A percentile compares a stretch with the other conserved stretches of the same genome.
phyloP scores from a whole-genome alignment of 2,888 invertebrate genomes.

The Cheilosia impressa region DNA sequence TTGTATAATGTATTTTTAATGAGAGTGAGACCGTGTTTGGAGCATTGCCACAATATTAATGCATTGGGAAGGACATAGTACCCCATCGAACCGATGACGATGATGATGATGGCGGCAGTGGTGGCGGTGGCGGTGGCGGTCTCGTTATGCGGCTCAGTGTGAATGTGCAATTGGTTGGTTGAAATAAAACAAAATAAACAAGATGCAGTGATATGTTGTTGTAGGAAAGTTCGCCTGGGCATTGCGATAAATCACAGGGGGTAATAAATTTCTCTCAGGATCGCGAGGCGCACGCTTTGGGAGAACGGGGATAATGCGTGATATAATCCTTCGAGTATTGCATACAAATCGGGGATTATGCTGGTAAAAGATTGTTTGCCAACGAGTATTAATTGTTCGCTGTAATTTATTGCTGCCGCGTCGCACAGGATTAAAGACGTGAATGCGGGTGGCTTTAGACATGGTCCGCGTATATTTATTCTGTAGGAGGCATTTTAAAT shows the following conservation, averaged over 20 bases:
- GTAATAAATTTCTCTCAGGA: constrained; percentile 68
- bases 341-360: constrained; percentile 69
- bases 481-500: background rate
- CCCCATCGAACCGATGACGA: constrained; percentile 44
- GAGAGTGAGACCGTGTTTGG: constrained; percentile 50
- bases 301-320: constrained; percentile 43
- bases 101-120: constrained; percentile 50
- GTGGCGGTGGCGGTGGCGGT: constrained; percentile 49
- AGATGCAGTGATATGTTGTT: constrained; percentile 64
- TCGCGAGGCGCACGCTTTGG: constrained; percentile 14
- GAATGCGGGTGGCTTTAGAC: constrained; percentile 3
- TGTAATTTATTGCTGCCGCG: constrained; percentile 62
- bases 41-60: constrained; percentile 50
- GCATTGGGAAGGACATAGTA: constrained; percentile 57
- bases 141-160: constrained; percentile 60
- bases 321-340: constrained; percentile 67
- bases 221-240: constrained; percentile 22
- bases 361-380: constrained; percentile 63
- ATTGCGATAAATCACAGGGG: constrained; percentile 65
- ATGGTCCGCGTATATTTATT: background rate
- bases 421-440: constrained; percentile 7
- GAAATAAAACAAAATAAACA: constrained; percentile 71
- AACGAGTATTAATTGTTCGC: constrained; percentile 61
- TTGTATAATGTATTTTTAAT: constrained; percentile 71
- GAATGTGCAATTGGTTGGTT: constrained; percentile 63